phyloP scores from a whole-genome alignment of 1,140 invertebrate species.

The Microplitis mediator region DNA sequence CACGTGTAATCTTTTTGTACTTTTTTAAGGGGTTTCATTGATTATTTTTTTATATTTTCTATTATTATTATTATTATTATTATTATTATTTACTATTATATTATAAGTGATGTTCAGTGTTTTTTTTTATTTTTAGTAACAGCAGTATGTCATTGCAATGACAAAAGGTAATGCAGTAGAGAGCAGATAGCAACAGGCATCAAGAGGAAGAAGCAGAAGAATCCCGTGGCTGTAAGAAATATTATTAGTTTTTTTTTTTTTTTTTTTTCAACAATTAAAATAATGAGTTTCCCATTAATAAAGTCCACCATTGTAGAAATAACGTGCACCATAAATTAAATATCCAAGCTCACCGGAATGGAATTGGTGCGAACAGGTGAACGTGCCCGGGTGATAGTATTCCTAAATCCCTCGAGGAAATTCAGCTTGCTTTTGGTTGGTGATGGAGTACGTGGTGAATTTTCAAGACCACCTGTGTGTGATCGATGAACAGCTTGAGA shows the following conservation, averaged over 20 bases:
- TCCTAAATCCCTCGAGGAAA: conserved; percentile 68
- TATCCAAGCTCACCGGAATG: conserved; percentile 52
- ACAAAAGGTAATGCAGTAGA: conserved; percentile 57
- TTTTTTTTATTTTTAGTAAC: conserved; percentile 44
- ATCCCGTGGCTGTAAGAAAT: conserved; percentile 53
- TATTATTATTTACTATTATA: conserved; percentile 1
- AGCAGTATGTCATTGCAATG: conserved; percentile 50
- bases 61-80: conserved; percentile 14
- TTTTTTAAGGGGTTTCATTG: conserved; percentile 7
- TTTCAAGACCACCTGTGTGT: conserved; percentile 53
- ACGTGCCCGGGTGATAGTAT: conserved; percentile 60
- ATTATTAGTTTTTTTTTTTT: conserved; percentile 20
- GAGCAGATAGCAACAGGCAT: conserved; percentile 56
- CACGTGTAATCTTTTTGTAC: conserved; percentile 20
- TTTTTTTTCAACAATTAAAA: background rate
- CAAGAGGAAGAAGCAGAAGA: conserved; percentile 57
- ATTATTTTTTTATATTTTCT: background rate
- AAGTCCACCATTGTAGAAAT: background rate
- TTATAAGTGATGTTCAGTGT: conserved; percentile 27
- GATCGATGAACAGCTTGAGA: conserved; percentile 55
- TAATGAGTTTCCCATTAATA: background rate
- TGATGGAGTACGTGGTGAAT: conserved; percentile 56
- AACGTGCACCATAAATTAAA: background rate
- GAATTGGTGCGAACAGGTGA: conserved; percentile 56
- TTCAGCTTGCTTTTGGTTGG: conserved; percentile 69